Evolutionary conservation across 1,140 invertebrate genomes (phyloP), one percentile per base, ranked within the genome.

Genomic region (Coelopa frigida): DNA sequence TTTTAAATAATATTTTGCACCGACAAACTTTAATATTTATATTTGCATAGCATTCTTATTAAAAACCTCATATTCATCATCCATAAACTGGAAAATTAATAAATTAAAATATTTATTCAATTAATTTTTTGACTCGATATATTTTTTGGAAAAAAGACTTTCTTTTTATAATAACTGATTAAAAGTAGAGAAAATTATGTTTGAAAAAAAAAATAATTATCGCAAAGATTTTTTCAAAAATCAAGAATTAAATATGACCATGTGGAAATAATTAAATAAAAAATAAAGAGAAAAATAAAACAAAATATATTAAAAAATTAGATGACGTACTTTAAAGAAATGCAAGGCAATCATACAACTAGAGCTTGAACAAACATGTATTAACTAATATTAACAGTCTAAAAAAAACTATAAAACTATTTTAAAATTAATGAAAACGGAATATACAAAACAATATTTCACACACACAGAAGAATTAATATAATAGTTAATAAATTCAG

Each of bases 281-380:
- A 14, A 29, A 40, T 21, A 40, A 2, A 24, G 10, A 22, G 31
- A 22, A 37, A 4, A 33, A 8, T 24, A 20, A 15, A 39, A 36
- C 17, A 53, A 39, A 46, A 29, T 26, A 48, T 52, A 49, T 46
- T 49, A 54, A 56, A 49, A 39, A 57, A 55, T 46, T 51, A 47
- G 21, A 15, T 6, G 12, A 43, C 11, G 31, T n/a, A 46, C 11
- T 26, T 29, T 27, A 29, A 38, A 46, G 27, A 39, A 46, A 46
- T 66, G 62, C 62, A 66, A 63, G 62, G 62, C 62, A 66, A 66
- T 66, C 62, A 66, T 66, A 63, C 51, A 66, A 66, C 57, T 66
- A 66, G 62, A 63, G 60, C 59, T 66, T 66, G 58, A 57, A 52
- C 43, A 33, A 52, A 55, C 24, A 50, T 35, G 44, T 6, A 48